Evolutionary conservation across 64 coral and sea anemone species (phyloP).

Genomic region (Anthopleura sola): DNA sequence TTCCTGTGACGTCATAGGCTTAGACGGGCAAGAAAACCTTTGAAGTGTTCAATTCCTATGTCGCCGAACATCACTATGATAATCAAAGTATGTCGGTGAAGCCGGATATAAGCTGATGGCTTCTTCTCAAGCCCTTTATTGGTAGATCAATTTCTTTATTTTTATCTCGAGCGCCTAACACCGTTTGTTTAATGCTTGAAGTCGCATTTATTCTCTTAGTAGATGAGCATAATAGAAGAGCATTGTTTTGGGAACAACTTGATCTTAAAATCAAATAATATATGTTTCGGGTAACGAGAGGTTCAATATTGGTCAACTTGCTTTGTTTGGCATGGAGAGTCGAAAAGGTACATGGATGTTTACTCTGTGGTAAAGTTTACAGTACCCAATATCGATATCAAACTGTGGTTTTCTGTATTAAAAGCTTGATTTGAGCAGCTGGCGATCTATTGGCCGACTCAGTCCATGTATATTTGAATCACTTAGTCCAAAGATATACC

Average conservation of each 20-base stretch:
- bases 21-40: conserved; percentile 19
- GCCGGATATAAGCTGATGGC: conserved; percentile 29
- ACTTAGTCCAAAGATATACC: neutral
- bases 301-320: neutral
- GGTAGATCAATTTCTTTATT: conserved; percentile 32
- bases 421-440: conserved; percentile 14
- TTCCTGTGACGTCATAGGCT: conserved; percentile 20
- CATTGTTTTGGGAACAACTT: neutral
- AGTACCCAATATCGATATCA: conserved; percentile 9
- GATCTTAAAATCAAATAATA: conserved; percentile 2
- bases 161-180: conserved; percentile 22
- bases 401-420: neutral
- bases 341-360: neutral
- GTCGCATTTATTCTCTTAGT: conserved; percentile 23
- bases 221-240: neutral
- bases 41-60: conserved; percentile 12
- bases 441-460: neutral
- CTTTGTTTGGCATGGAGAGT: neutral
- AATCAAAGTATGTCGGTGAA: neutral
- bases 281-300: neutral
- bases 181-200: conserved; percentile 35
- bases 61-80: conserved; percentile 10
- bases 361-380: neutral
- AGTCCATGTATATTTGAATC: neutral
- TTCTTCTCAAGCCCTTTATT: conserved; percentile 25